Conservation (phyloP, 2,888 invertebrate species). For the Phoronis australis region DNA sequence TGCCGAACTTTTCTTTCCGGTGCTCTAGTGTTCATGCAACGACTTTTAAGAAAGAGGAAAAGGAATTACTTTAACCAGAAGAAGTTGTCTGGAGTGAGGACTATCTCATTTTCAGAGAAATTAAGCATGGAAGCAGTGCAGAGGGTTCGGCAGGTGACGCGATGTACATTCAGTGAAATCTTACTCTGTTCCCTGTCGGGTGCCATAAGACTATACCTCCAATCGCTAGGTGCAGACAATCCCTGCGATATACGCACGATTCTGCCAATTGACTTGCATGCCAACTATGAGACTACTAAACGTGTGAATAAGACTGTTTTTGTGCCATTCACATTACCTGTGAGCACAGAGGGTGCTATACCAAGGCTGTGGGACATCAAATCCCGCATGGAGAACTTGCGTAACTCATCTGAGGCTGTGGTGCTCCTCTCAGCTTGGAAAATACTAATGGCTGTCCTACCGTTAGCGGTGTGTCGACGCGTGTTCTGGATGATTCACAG, state of each 20-base stretch:
- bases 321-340: slow-evolving; percentile 53
- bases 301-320: slow-evolving; percentile 26
- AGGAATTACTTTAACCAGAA: slow-evolving; percentile 49
- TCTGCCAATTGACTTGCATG: slow-evolving; percentile 40
- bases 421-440: slow-evolving; percentile 56
- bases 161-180: slow-evolving; percentile 58
- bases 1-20: no score
- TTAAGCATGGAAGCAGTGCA: slow-evolving; percentile 52
- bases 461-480: slow-evolving; percentile 35
- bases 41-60: no score
- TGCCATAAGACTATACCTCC: slow-evolving; percentile 55
- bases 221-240: slow-evolving; percentile 55
- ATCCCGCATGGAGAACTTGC: slow-evolving; percentile 55
- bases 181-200: slow-evolving; percentile 58
- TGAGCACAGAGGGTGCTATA: slow-evolving; percentile 59
- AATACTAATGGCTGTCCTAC: slow-evolving; percentile 52
- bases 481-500: slow-evolving; percentile 38
- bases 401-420: slow-evolving; percentile 56
- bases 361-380: slow-evolving; percentile 60
- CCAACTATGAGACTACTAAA: slow-evolving; percentile 13
- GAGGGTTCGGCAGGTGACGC: slow-evolving; percentile 58
- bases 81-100: slow-evolving; percentile 38
- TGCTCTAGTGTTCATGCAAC: no score
- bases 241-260: slow-evolving; percentile 56
- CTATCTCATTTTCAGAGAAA: slow-evolving; percentile 56